Conservation (phyloP, 2,797 vertebrate genomes). For the Lithobates sylvaticus region DNA sequence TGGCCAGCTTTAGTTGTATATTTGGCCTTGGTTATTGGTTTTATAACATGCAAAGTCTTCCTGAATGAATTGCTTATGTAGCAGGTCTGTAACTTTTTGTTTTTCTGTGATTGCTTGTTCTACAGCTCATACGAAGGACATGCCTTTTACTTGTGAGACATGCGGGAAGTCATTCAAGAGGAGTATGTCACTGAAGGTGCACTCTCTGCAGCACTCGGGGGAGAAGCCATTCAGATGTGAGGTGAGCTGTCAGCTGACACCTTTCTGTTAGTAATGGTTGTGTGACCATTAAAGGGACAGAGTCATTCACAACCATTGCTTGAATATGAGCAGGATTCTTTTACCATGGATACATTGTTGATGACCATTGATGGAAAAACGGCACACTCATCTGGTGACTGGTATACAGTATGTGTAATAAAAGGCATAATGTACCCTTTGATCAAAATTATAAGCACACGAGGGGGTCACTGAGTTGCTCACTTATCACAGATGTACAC, state of each 20-base stretch:
- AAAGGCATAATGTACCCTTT: no score
- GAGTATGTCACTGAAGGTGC: conserved; percentile 98
- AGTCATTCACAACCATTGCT: no score
- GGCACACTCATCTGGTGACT: no score
- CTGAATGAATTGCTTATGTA: no score
- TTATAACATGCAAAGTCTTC: no score
- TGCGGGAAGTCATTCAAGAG: conserved; percentile 98
- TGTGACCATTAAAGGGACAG: no score
- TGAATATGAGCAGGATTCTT: not conserved
- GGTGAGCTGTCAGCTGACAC: conserved; percentile 76
- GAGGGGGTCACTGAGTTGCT: no score
- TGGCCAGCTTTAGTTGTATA: no score
- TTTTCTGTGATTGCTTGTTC: conserved; percentile 59
- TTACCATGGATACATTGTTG: not conserved
- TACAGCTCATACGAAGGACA: conserved; percentile 97
- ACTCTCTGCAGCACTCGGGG: conserved; percentile 96
- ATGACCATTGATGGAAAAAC: not conserved
- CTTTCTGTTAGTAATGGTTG: not conserved
- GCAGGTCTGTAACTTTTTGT: not conserved
- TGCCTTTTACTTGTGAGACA: conserved; percentile 98
- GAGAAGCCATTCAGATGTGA: conserved; percentile 98
- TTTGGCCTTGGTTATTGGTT: no score
- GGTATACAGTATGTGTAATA: no score
- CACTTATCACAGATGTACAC: no score
- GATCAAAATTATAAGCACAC: no score